A percentile compares a stretch with the other conserved stretches of the same genome.
Evolutionary conservation across 2,113 vertebrate species (phyloP).

Genomic region (Oxyura jamaicensis): DNA sequence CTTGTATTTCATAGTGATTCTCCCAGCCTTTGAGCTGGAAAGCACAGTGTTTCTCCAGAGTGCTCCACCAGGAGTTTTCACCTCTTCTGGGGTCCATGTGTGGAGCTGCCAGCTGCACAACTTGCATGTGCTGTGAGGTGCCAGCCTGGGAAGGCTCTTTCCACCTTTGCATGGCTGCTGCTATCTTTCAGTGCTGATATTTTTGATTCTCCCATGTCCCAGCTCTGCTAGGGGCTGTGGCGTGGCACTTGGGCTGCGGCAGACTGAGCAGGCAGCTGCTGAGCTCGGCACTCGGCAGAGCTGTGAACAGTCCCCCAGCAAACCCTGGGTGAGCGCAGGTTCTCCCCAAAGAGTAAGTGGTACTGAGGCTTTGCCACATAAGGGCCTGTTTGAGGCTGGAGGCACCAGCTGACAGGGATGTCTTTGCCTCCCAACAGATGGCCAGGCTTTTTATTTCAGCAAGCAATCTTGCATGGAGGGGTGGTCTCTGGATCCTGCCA

Average conservation of each 20-base stretch:
- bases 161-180: not conserved
- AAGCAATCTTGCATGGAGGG: conserved; percentile 55
- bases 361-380: conserved; percentile 78
- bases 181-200: not conserved
- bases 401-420: conserved; percentile 76
- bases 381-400: conserved; percentile 70
- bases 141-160: not conserved
- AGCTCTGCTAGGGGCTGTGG: not conserved
- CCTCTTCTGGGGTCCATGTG: not conserved
- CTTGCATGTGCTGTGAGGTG: not conserved
- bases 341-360: conserved; percentile 59
- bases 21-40: not conserved
- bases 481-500: conserved; percentile 68
- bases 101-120: not conserved
- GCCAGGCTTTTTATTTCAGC: conserved; percentile 79
- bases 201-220: conserved; percentile 56
- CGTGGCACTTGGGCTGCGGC: conserved; percentile 33
- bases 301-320: conserved; percentile 30
- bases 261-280: conserved; percentile 52
- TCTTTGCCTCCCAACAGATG: conserved; percentile 85
- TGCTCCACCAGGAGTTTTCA: not conserved
- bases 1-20: not conserved
- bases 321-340: conserved; percentile 14
- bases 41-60: not conserved
- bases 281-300: conserved; percentile 25